Conservation (phyloP, 2,113 vertebrate genomes). For the Boulengeromyrus knoepffleri region DNA sequence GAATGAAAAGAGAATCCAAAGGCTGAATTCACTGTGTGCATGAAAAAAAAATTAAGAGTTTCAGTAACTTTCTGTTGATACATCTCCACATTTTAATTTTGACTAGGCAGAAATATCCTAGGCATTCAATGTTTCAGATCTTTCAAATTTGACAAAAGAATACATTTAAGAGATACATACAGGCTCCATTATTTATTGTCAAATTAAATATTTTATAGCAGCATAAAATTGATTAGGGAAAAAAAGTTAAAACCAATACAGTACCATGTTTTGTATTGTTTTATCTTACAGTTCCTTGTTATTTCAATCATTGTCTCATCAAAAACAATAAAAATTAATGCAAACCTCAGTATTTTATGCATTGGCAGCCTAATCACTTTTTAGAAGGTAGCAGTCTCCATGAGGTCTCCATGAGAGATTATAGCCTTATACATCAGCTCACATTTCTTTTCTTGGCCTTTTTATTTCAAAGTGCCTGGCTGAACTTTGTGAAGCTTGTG, state of each 20-base stretch:
- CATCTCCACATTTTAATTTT: not conserved
- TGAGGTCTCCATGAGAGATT: not conserved
- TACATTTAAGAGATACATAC: not conserved
- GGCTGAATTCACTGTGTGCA: not conserved
- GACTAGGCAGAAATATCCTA: not conserved
- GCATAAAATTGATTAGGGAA: not conserved
- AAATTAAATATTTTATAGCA: not conserved
- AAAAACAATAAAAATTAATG: not conserved
- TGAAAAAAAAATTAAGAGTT: not conserved
- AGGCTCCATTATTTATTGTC: not conserved
- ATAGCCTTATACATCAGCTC: conserved; percentile 28
- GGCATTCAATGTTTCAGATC: not conserved
- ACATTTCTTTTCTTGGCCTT: conserved; percentile 40
- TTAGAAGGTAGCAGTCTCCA: not conserved
- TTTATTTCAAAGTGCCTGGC: conserved; percentile 54
- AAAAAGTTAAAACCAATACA: not conserved
- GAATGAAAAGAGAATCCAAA: not conserved
- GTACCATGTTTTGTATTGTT: not conserved
- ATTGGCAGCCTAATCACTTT: not conserved
- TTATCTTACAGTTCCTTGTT: not conserved
- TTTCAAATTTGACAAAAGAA: not conserved
- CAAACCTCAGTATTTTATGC: not conserved
- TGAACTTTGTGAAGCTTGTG: conserved; percentile 83
- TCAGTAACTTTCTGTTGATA: not conserved
- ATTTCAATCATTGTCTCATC: not conserved